Evolutionary conservation across 2,113 vertebrate species (phyloP), one percentile per base, ranked within the genome.

Genomic region (Porphyrio hochstetteri): DNA sequence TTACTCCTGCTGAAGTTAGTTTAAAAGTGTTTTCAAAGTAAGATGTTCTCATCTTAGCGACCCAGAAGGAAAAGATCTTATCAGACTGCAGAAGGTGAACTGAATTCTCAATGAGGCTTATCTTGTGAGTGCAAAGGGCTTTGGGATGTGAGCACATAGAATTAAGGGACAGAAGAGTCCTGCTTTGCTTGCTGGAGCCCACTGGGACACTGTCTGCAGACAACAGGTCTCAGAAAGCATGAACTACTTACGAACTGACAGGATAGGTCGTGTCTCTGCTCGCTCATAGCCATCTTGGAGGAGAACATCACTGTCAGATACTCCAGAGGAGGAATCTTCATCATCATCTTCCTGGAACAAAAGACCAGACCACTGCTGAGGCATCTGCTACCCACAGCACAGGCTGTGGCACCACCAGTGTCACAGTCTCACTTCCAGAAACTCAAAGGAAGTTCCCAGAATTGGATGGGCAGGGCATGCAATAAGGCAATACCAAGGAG

Each of bases 221-320:
- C 44, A 60, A 90, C 16, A 71, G 25, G 20, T 33, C 65, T 93
- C 2, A 0, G 11, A 33, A 60, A 74, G 56, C 36, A 67, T 2
- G 65, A 80, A 44, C 7, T 9, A 99, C 99, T 99, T 96, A 99
- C 99, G 99, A 71, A 99, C 97, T 84, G 99, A 99, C 48, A 99
- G 93, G 97, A 99, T 99, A 38, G 99, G 99, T 60, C 98, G 98
- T 0, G 98, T 98, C 97, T 99, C 99, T 3, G 98, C 97, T 25
- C 98, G 98, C 59, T 99, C 99, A 0, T 98, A 97, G 53, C 96
- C 98, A 11, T 98, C 98, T 18, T 97, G 97, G 56, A 94, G 87
- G 33, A 97, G 96, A 74, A 97, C 93, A 1, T 99, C 99, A 25
- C 98, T 99, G 38, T 99, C 99, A 0, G 99, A 99, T 69, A 98